Evolutionary conservation across 2,888 invertebrate species (phyloP).

Genomic region (Oligia fasciuncula): DNA sequence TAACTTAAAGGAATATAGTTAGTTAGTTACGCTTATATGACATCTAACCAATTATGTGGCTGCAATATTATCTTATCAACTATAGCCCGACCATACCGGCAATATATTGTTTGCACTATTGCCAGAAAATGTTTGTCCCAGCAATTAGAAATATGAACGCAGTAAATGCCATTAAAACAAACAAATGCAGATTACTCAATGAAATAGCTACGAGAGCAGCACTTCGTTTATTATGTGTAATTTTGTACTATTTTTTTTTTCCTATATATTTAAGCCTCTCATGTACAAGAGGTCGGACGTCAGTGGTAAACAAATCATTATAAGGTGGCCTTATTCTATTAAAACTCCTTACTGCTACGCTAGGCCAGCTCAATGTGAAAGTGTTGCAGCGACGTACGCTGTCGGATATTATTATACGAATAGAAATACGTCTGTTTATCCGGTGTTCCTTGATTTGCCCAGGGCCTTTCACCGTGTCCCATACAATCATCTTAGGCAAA

Average conservation of each 20-base stretch:
- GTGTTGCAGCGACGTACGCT: background rate
- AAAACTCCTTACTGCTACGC: background rate
- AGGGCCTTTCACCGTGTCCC: too few species aligned
- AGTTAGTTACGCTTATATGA: background rate
- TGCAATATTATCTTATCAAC: slow-evolving; percentile 10
- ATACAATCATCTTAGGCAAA: too few species aligned
- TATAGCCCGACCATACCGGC: background rate
- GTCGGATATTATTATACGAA: background rate
- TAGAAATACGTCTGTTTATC: background rate
- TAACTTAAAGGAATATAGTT: slow-evolving; percentile 5
- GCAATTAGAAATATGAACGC: slow-evolving; percentile 4
- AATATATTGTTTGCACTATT: background rate
- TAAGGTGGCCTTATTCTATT: background rate
- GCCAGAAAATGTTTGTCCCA: background rate
- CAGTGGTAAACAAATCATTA: too few species aligned
- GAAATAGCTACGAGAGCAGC: too few species aligned
- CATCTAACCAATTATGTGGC: background rate
- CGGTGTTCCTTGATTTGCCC: too few species aligned
- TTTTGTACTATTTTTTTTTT: too few species aligned
- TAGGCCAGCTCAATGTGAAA: background rate
- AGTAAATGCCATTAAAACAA: background rate
- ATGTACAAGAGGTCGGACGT: too few species aligned
- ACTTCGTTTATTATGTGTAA: too few species aligned
- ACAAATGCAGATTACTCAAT: too few species aligned
- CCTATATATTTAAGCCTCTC: too few species aligned